Evolutionary conservation across 1,140 invertebrate species (phyloP).

Genomic region (Eubasilissa regina): DNA sequence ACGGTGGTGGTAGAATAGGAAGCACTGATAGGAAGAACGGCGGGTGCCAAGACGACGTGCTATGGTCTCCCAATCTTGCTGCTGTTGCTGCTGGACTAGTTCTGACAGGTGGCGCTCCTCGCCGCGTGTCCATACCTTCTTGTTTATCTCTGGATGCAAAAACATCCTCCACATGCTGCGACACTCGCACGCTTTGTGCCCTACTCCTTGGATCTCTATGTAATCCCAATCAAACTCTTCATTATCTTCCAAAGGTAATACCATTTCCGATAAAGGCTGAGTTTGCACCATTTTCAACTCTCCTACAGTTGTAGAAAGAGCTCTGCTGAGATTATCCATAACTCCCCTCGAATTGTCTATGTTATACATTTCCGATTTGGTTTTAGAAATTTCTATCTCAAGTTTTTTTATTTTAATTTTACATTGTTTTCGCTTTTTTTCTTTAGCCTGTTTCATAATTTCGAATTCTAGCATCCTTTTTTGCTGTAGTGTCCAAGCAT

Average conservation of each 20-base stretch:
- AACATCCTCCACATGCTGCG: constrained; percentile 48
- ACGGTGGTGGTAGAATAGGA: constrained; percentile 39
- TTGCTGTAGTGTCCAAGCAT: constrained; percentile 21
- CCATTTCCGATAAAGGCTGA: constrained; percentile 1
- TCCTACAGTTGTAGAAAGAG: not conserved
- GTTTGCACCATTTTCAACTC: constrained; percentile 5
- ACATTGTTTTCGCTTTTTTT: constrained; percentile 7
- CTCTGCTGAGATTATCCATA: not conserved
- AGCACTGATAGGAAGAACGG: constrained; percentile 53
- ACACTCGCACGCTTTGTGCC: constrained; percentile 46
- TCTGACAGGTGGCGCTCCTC: constrained; percentile 31
- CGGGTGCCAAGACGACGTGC: constrained; percentile 28
- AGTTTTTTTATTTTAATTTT: constrained; percentile 28
- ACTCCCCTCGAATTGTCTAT: not conserved
- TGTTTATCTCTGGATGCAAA: constrained; percentile 52
- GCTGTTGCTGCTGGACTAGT: not conserved
- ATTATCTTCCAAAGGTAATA: constrained; percentile 11
- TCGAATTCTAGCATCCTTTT: constrained; percentile 20
- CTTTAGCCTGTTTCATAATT: constrained; percentile 10
- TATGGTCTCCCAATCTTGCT: constrained; percentile 47
- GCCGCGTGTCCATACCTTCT: constrained; percentile 27
- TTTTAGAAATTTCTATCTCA: constrained; percentile 13
- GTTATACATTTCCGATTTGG: not conserved
- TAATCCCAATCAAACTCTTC: constrained; percentile 48
- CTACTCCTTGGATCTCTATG: not conserved